Conservation (phyloP, 2,797 vertebrate species). For the Channallabes apus region DNA sequence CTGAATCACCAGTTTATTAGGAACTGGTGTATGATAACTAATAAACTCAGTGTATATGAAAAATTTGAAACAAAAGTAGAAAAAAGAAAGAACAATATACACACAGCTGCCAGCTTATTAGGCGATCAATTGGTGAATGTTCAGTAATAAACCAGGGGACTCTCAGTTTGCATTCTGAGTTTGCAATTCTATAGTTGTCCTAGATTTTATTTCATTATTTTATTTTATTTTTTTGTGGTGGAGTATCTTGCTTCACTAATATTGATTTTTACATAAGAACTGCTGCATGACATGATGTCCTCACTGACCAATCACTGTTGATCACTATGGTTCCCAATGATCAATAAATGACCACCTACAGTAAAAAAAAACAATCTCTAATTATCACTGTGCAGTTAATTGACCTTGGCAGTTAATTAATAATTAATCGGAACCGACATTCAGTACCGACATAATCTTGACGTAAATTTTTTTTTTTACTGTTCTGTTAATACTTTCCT, state of each 20-base stretch:
- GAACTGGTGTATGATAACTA: conserved; percentile 7
- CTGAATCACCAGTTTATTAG: conserved; percentile 20
- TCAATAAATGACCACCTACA: background rate
- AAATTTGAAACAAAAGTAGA: background rate
- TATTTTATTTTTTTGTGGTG: background rate
- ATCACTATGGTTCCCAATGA: background rate
- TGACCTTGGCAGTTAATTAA: too few relatives aligned
- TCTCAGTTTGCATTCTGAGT: background rate
- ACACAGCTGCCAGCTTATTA: background rate
- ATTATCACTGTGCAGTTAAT: background rate
- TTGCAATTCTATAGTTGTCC: too few relatives aligned
- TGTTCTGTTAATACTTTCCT: too few relatives aligned
- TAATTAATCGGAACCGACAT: too few relatives aligned
- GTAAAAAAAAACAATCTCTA: background rate
- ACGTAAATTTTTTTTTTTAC: too few relatives aligned
- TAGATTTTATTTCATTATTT: too few relatives aligned
- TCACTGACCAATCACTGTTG: background rate
- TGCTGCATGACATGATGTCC: background rate
- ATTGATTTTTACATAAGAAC: background rate
- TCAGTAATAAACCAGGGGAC: background rate
- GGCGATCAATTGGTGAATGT: background rate
- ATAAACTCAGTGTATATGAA: background rate
- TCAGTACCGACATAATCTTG: too few relatives aligned
- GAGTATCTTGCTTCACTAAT: background rate
- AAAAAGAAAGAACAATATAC: background rate